Base-by-base conservation (phyloP, 2,888 invertebrate genomes). In the Carabus problematicus region DNA sequence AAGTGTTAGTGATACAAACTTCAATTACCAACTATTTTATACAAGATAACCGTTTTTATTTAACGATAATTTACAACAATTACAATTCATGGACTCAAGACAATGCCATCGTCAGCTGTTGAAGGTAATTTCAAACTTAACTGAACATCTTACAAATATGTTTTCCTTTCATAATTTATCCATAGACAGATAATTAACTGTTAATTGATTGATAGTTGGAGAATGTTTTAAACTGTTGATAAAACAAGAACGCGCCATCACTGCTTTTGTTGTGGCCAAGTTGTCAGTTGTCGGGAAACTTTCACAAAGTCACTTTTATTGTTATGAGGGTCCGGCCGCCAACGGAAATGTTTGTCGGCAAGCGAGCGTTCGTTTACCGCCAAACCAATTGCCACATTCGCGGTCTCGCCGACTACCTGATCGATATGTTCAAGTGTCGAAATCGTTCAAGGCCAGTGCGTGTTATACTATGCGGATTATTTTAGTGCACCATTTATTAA, bases 51-150 rank as follows among this genome's bases (percentile, higher is more conserved):
- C 54, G 16, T 56, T 43, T 14, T 59, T 16, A 8, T 41, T 54
- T 52, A 41, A 52, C 11, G 56, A 55, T 54, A 16, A 29, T 54
- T 41, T 56, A 69, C 71, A 73, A 72, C 19, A 66, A 73, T 73
- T 71, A 72, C 19, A 66, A 73, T 73, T 71, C 72, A 76, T 77
- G 76, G 76, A 76, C 73, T 72, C 74, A 71, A 71, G 70, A 74
- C 72, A 72, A 75, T 76, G 76, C 72, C 73, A 73, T 71, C 71
- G 29, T 29, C 29, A 29, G 29, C 29, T 29, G 29, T 29, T 29
- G 29, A 29, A 29, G 29, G 29, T 29, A 29, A 29, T 29, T 29
- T 6, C 2, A 3, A 29, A 29, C 6, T 55, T 55, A 12, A 52
- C 39, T 29, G 19, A 55, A n/a, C n/a, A 55, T 18, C 18, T 52